Evolutionary conservation across 2,113 vertebrate genomes (phyloP).

Genomic region (Cottus gobio): DNA sequence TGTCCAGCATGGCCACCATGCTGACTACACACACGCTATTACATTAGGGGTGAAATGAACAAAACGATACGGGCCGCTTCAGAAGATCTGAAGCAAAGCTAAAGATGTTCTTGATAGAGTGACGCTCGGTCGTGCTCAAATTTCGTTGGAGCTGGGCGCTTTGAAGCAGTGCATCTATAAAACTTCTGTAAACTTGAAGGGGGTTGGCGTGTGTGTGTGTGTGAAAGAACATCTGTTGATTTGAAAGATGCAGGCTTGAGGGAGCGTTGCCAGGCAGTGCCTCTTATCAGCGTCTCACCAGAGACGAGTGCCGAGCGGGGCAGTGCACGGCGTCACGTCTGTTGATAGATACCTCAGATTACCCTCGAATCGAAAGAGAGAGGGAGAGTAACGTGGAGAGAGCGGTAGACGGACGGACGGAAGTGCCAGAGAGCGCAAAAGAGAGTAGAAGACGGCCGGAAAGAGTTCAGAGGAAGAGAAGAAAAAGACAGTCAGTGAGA

Average conservation of each 20-base stretch:
- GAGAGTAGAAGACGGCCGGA: background rate
- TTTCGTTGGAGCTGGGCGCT: slow-evolving; percentile 43
- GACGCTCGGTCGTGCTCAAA: slow-evolving; percentile 48
- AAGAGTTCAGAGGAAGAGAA: slow-evolving; percentile 1
- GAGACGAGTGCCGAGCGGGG: slow-evolving; percentile 62
- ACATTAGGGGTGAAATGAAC: slow-evolving; percentile 48
- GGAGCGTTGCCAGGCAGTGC: slow-evolving; percentile 72
- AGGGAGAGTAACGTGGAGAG: slow-evolving; percentile 19
- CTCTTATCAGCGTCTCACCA: slow-evolving; percentile 74
- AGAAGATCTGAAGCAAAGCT: slow-evolving; percentile 56
- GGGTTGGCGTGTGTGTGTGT: slow-evolving; percentile 31
- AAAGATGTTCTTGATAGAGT: slow-evolving; percentile 58
- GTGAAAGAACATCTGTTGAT: slow-evolving; percentile 75
- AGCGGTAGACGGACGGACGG: slow-evolving; percentile 2
- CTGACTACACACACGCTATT: slow-evolving; percentile 25
- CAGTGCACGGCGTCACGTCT: slow-evolving; percentile 59
- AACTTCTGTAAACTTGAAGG: slow-evolving; percentile 70
- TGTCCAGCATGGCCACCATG: slow-evolving; percentile 25
- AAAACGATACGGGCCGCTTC: slow-evolving; percentile 48
- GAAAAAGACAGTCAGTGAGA: background rate
- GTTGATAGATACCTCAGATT: slow-evolving; percentile 76
- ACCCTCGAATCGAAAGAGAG: slow-evolving; percentile 47
- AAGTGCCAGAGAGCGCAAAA: slow-evolving; percentile 2
- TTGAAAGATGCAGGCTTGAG: slow-evolving; percentile 73
- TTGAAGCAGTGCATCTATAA: slow-evolving; percentile 64